These are phyloP conservation scores for Stenodera caucasica DNA, from an alignment of 2,888 invertebrate genomes.

Conservation along the genomic window DNA sequence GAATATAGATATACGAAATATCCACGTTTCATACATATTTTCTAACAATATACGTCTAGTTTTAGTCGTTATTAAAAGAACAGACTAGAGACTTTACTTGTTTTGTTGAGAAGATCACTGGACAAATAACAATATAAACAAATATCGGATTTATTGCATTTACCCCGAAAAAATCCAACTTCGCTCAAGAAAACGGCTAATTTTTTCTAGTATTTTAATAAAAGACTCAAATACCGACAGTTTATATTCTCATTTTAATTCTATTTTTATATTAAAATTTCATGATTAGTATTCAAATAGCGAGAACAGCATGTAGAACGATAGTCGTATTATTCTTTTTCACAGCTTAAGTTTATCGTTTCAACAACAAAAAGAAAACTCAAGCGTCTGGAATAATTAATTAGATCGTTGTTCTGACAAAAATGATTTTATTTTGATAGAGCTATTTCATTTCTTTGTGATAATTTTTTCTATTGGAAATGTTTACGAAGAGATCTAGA, in stretches of 20 bases:
- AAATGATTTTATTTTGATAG: too few species aligned
- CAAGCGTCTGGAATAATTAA: not conserved
- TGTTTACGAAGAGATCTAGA: too few species aligned
- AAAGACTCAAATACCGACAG: too few species aligned
- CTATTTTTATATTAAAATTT: slow-evolving; percentile 20
- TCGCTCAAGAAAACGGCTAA: too few species aligned
- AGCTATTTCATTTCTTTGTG: too few species aligned
- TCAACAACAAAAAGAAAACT: not conserved
- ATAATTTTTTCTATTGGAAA: too few species aligned
- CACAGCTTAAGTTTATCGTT: not conserved
- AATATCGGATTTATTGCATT: not conserved
- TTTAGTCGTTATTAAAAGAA: not conserved
- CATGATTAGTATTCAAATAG: slow-evolving; percentile 20
- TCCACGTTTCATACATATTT: not conserved
- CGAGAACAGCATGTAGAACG: not conserved
- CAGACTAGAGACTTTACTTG: not conserved
- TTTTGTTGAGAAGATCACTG: not conserved
- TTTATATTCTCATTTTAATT: too few species aligned
- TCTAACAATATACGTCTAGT: not conserved
- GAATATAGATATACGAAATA: not conserved
- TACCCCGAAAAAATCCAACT: too few species aligned
- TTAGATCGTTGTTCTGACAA: not conserved
- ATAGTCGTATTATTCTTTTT: not conserved
- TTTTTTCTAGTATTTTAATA: too few species aligned
- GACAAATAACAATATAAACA: not conserved